These are phyloP conservation scores for Gasterosteus aculeatus DNA, from an alignment of 2,113 vertebrate genomes.

Conservation along the genomic window DNA sequence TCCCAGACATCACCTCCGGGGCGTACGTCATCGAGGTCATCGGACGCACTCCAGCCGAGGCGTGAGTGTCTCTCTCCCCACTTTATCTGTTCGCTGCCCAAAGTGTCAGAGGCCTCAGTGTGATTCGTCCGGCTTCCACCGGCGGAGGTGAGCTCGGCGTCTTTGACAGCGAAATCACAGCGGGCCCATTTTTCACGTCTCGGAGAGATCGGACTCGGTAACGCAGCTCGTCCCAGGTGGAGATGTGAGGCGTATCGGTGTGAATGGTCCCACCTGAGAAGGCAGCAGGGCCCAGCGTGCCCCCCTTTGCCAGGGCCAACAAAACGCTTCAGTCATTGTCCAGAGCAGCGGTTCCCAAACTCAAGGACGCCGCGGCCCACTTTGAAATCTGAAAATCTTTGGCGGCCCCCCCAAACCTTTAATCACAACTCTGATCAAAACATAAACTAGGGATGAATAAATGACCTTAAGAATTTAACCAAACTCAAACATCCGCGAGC, in stretches of 20 bases:
- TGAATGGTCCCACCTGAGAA: no score
- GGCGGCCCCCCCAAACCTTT: no score
- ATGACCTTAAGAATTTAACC: no score
- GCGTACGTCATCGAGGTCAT: slow-evolving; percentile 97
- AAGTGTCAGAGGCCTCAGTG: neutral
- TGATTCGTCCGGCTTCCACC: neutral
- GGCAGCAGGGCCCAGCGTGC: no score
- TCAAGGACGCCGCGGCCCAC: no score
- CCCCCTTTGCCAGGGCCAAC: no score
- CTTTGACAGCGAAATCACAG: neutral
- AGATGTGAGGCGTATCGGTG: neutral
- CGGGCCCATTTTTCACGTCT: neutral
- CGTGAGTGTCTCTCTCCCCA: slow-evolving; percentile 83
- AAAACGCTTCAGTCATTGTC: no score
- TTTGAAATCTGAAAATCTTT: no score
- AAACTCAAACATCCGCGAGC: no score
- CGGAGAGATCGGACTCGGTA: neutral
- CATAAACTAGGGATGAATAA: no score
- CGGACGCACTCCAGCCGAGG: slow-evolving; percentile 91
- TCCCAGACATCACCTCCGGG: slow-evolving; percentile 93
- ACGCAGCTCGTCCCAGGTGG: neutral
- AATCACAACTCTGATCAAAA: no score
- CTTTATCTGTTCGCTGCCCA: neutral
- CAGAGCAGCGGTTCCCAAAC: no score
- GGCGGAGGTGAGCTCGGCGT: neutral